Evolutionary conservation across 2,797 vertebrate genomes (phyloP), one percentile per base, ranked within the genome.

Genomic region (Myotis findleyi): DNA sequence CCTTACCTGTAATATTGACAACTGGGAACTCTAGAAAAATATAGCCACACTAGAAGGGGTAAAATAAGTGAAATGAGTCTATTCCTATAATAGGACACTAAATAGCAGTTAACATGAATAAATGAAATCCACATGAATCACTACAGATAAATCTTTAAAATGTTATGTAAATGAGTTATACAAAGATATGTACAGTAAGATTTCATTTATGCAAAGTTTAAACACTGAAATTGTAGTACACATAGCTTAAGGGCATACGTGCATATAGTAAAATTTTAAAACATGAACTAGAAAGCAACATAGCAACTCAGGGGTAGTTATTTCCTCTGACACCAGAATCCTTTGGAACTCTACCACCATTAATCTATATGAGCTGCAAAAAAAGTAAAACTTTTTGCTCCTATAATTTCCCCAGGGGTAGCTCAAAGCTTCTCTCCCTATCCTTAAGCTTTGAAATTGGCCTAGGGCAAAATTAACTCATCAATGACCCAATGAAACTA

Each of bases 381-480:
- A 76, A 41, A 57, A 64, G 84, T 36, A 21, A 86, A 80, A 87
- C 1, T 25, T 25, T 76, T 73, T 64, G 38, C 6, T 83, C 17
- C 6, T 51, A 25, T 51, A 64, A 68, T 64, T 93, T 91, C 82
- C 44, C 21, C 30, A 68, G 4, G 3, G 2, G 10, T 51, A 79
- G 20, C 47, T 75, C 55, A 27, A 82, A 64, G 21, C 16, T 69
- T 73, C 55, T 87, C 27, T 87, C 20, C 18, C 27, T 64, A 59
- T 41, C 59, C 23, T 79, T 55, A 95, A 87, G 47, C n/a, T 91
- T 33, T 79, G 38, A 92, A 71, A 59, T 33, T 41, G 6, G 7
- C 77, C n/a, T 38, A 66, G 25, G 33, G 38, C 49, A 92, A 93
- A 93, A 93, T 44, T 55, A 89, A 89, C 33, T 49, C 23, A 84